Base-by-base conservation (phyloP, 2,113 vertebrate species). In the Peucedramus taeniatus region DNA sequence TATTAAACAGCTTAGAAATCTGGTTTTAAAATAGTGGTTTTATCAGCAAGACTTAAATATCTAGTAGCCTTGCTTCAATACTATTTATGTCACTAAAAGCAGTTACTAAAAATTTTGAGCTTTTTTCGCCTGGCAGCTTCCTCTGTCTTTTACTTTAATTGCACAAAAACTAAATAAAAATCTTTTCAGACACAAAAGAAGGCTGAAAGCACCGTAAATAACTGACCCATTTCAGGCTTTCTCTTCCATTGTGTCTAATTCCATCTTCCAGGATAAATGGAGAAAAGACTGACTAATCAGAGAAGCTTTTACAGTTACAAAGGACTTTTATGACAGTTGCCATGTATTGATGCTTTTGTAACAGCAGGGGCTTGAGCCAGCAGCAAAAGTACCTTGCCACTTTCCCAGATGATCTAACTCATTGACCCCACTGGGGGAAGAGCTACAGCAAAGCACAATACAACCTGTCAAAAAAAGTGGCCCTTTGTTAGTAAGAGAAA, bases 161-260 rank as follows among this genome's bases (percentile, higher is more conserved):
- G 3, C 39, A 82, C 27, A 94, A 89, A 88, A 94, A 72, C 20
- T 20, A 92, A 84, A 92, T 6, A 91, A 26, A 96, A 90, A 84
- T 76, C 61, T 90, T 89, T 79, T 70, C 61, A 89, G 72, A 37
- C 63, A 79, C 13, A 66, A 85, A 90, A 70, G 63, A 23, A 87
- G 50, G 63, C 51, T 56, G 44, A 88, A 82, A 68, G 54, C 27
- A 53, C 59, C 87, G 88, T 84, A 93, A 96, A 89, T 92, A 94
- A 92, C 60, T 91, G 81, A 96, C 83, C 89, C 35, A 87, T 91
- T 94, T 95, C 65, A 93, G 60, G 53, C 72, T 74, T 39, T 90
- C 35, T 89, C 27, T 83, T 90, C 63, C 56, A 83, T 69, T 89
- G 70, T 91, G 84, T 35, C 24, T 92, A 94, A 85, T 83, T 86